Base-by-base conservation (phyloP, 2,888 invertebrate species). In the Parascotia fuliginaria region DNA sequence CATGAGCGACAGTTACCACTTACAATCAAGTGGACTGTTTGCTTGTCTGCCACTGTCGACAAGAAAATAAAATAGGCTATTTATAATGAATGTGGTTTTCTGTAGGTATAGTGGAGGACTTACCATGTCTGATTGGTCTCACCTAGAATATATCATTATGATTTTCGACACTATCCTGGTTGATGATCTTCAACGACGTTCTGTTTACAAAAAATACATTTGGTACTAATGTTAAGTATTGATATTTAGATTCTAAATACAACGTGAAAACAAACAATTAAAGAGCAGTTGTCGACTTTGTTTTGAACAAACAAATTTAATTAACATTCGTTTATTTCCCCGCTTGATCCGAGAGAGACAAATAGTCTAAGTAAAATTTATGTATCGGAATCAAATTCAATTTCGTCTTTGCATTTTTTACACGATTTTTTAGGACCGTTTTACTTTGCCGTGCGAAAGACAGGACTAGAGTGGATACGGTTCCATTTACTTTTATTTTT, bases 311-410 rank as follows among this genome's bases (percentile, higher is more conserved):
- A 85, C 84, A 87, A 89, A 88, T 89, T 89, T 89, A 89, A 88
- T 89, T 89, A 89, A 86, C 85, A 82, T 81, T 77, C 81, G 78
- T 82, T 85, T 86, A 87, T 87, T 87, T 81, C 78, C 81, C 79
- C 75, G 83, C 84, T 86, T 89, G 89, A 90, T 89, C 89, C 87
- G 64, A 83, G 79, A 73, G 83, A 89, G 89, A 91, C 89, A 86
- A 91, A 89, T 87, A 84, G 87, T 83, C 87, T 90, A 88, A 91
- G 90, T 90, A 84, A 90, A 91, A 91, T 91, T 91, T 90, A 91
- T 91, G 89, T 91, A 89, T 90, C 85, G 89, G 89, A 91, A 89
- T 89, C 89, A 90, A 89, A 91, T 90, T 90, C 89, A 87, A 89
- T 90, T 89, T 90, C 83, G 90, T 79, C 83, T 89, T 89, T 87